Percentiles rank a stretch among this genome's conserved stretches.
Evolutionary conservation across 2,888 invertebrate species (phyloP).

Genomic region (Crossocerus cetratus): DNA sequence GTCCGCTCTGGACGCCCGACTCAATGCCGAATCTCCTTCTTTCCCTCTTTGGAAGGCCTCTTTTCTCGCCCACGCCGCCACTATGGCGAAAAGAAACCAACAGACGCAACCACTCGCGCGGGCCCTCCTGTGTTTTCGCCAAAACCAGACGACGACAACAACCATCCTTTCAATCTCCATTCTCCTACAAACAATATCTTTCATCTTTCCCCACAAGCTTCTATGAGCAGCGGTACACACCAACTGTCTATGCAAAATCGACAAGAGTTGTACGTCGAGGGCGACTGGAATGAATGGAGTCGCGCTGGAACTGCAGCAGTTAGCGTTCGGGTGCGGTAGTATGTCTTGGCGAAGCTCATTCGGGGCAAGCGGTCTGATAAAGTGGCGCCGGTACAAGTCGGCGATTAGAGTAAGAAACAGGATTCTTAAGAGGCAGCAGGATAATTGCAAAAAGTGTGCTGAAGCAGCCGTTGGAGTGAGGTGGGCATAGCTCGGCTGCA

Average conservation of each 20-base stretch:
- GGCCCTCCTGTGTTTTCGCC: slow-evolving; percentile 29
- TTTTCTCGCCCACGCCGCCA: slow-evolving; percentile 62
- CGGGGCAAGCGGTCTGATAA: background rate
- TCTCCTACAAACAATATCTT: background rate
- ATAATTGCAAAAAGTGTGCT: slow-evolving; percentile 72
- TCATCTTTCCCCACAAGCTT: background rate
- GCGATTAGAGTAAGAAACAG: slow-evolving; percentile 31
- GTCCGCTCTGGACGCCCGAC: slow-evolving; percentile 60
- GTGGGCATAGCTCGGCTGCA: slow-evolving; percentile 26
- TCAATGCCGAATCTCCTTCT: slow-evolving; percentile 66
- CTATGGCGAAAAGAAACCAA: slow-evolving; percentile 52
- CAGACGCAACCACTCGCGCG: slow-evolving; percentile 39
- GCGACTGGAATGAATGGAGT: too few relatives aligned
- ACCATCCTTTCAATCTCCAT: background rate
- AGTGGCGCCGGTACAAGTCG: background rate
- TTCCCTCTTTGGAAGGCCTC: slow-evolving; percentile 54
- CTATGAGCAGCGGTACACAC: background rate
- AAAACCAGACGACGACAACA: slow-evolving; percentile 23
- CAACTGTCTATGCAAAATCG: background rate
- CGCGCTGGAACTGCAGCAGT: background rate
- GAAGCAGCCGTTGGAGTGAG: slow-evolving; percentile 23
- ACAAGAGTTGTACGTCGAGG: too few relatives aligned
- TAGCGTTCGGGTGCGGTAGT: background rate
- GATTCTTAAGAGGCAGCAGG: slow-evolving; percentile 56
- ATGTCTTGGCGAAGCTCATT: background rate